phyloP scores from a whole-genome alignment of 2,797 vertebrate genomes.

The Dipus sagitta region DNA sequence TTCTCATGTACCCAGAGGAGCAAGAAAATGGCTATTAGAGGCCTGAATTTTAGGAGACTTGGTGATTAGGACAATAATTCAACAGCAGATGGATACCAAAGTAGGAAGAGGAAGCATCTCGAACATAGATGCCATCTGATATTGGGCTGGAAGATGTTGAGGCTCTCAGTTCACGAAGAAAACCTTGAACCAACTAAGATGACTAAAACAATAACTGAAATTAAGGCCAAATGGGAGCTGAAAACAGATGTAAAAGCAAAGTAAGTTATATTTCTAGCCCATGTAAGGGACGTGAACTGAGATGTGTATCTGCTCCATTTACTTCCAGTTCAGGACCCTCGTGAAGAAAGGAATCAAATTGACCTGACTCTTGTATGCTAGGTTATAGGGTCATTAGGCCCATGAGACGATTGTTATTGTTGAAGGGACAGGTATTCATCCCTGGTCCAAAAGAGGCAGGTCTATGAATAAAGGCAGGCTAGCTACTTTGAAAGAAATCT shows the following conservation, averaged over 20 bases:
- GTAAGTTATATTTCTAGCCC: not conserved
- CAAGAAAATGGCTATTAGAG: not conserved
- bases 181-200: conserved; percentile 20
- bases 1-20: conserved; percentile 4
- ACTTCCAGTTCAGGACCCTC: conserved; percentile 5
- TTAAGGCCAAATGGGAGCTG: conserved; percentile 33
- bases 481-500: conserved; percentile 51
- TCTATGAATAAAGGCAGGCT: conserved; percentile 18
- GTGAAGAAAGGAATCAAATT: conserved; percentile 13
- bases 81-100: conserved; percentile 1
- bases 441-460: not conserved
- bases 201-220: conserved; percentile 5
- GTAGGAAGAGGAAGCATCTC: conserved; percentile 44
- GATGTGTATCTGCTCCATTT: conserved; percentile 13
- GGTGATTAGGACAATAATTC: not conserved
- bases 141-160: not conserved
- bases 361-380: not conserved
- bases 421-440: conserved; percentile 18
- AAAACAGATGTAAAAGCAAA: conserved; percentile 39
- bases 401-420: conserved; percentile 2
- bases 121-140: conserved; percentile 41
- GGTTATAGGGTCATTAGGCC: not conserved
- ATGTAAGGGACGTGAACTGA: conserved; percentile 14
- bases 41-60: not conserved
- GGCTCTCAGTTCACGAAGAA: conserved; percentile 51